Base-by-base conservation (phyloP, 1,140 invertebrate genomes). In the Pectinophora gossypiella region DNA sequence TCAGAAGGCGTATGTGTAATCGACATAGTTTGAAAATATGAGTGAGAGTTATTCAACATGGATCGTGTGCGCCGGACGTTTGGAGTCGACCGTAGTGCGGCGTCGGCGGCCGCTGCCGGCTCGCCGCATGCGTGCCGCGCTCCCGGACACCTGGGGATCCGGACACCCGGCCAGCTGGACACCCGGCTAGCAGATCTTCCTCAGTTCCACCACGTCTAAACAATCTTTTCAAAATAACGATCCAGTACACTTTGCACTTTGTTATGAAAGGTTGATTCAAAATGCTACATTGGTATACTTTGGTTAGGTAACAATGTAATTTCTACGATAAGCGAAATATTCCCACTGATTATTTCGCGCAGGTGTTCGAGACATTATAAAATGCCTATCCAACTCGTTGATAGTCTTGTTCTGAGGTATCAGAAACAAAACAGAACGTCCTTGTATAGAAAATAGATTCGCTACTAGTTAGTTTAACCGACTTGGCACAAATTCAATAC, bases 11-110 rank as follows among this genome's bases (percentile, higher is more conserved):
- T 38, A 44, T 44, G 53, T 66, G 63, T 62, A 43, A 54, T 35
- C 45, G 40, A 64, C 50, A 76, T 72, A 71, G 68, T 78, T 80
- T 78, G 64, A 78, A 75, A 83, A 80, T 78, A 78, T 66, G 45
- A 50, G 54, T 58, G 46, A 64, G 56, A 71, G 54, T 75, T 73
- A 72, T 76, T 72, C 67, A 83, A 83, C 75, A 80, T 21, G 51
- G 22, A 54, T 48, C 59, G 62, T 57, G 53, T 40, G 36, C 45
- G 46, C 47, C 56, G 56, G 27, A 32, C 27, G 27, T 12, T n/a
- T n/a, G n/a, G n/a, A n/a, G n/a, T n/a, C n/a, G n/a, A n/a, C n/a
- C n/a, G n/a, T n/a, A n/a, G n/a, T n/a, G n/a, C n/a, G n/a, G n/a
- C n/a, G n/a, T n/a, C n/a, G n/a, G n/a, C n/a, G n/a, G n/a, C n/a